Evolutionary conservation across 2,888 invertebrate species (phyloP).

Genomic region (Chymomyza caudatula): DNA sequence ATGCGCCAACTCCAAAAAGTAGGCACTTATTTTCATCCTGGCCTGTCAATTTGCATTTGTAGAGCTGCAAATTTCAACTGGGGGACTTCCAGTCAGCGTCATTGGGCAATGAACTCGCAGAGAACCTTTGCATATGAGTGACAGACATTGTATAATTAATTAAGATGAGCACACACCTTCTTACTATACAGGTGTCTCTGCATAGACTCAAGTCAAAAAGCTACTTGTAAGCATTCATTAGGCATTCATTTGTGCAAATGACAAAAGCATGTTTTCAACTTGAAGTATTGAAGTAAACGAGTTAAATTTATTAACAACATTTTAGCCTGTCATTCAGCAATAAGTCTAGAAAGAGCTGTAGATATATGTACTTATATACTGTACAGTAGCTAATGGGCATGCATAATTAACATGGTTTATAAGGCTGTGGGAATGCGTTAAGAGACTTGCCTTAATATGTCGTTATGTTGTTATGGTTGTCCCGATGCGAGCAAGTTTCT

Average conservation of each 20-base stretch:
- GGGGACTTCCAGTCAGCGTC: background rate
- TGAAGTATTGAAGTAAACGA: slow-evolving; percentile 35
- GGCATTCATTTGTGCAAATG: slow-evolving; percentile 64
- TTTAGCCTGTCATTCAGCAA: slow-evolving; percentile 46
- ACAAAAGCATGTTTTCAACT: slow-evolving; percentile 69
- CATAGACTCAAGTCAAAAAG: background rate
- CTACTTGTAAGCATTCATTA: slow-evolving; percentile 14
- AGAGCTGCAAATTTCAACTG: background rate
- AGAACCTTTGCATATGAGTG: background rate
- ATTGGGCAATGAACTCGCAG: background rate
- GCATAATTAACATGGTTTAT: slow-evolving; percentile 46
- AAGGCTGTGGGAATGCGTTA: background rate
- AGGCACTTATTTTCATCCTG: slow-evolving; percentile 56
- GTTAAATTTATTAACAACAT: slow-evolving; percentile 58
- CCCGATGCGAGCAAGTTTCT: too few species aligned
- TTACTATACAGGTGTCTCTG: background rate
- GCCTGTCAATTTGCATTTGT: slow-evolving; percentile 3
- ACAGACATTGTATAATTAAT: slow-evolving; percentile 8
- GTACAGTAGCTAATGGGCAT: slow-evolving; percentile 52
- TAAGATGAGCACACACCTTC: slow-evolving; percentile 1
- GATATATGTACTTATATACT: too few species aligned
- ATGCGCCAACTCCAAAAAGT: slow-evolving; percentile 36
- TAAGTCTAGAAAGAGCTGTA: too few species aligned
- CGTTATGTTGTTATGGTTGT: too few species aligned
- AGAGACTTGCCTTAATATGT: background rate